Conservation (phyloP, 2,797 vertebrate species). For the Rhinophrynus dorsalis region DNA sequence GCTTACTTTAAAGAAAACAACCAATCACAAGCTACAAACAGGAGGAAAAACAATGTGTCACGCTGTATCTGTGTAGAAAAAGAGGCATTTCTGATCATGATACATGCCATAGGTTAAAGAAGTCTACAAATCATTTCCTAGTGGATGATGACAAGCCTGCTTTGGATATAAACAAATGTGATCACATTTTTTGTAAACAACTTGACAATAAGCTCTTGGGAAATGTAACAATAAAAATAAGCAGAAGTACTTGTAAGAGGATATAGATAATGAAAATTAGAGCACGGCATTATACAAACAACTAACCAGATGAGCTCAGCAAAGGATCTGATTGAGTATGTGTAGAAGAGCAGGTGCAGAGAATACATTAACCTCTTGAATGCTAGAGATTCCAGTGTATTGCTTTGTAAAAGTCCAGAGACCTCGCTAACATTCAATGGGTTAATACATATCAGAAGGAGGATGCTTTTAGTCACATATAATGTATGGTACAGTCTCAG, state of each 20-base stretch:
- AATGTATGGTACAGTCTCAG: too few relatives aligned
- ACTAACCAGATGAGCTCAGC: not conserved
- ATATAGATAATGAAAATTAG: slow-evolving; percentile 16
- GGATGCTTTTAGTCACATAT: too few relatives aligned
- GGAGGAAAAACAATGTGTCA: slow-evolving; percentile 47
- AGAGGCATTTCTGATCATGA: slow-evolving; percentile 23
- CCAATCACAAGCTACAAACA: slow-evolving; percentile 41
- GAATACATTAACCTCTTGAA: too few relatives aligned
- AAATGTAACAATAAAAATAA: slow-evolving; percentile 30
- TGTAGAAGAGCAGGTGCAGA: not conserved
- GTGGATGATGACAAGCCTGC: slow-evolving; percentile 20
- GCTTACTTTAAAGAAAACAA: slow-evolving; percentile 50
- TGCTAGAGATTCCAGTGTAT: too few relatives aligned
- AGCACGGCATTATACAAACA: not conserved
- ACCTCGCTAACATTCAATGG: too few relatives aligned
- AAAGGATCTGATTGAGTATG: not conserved
- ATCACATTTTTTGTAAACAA: slow-evolving; percentile 46
- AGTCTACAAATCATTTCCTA: slow-evolving; percentile 11
- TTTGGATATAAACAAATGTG: slow-evolving; percentile 39
- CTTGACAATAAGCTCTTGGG: slow-evolving; percentile 27
- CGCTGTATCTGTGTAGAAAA: slow-evolving; percentile 47
- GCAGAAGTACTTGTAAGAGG: slow-evolving; percentile 2
- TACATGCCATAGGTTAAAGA: slow-evolving; percentile 44
- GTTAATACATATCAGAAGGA: too few relatives aligned
- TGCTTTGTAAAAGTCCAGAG: too few relatives aligned